These are phyloP conservation scores for Leucopsar rothschildi DNA, from an alignment of 2,113 vertebrate genomes.

Conservation along the genomic window DNA sequence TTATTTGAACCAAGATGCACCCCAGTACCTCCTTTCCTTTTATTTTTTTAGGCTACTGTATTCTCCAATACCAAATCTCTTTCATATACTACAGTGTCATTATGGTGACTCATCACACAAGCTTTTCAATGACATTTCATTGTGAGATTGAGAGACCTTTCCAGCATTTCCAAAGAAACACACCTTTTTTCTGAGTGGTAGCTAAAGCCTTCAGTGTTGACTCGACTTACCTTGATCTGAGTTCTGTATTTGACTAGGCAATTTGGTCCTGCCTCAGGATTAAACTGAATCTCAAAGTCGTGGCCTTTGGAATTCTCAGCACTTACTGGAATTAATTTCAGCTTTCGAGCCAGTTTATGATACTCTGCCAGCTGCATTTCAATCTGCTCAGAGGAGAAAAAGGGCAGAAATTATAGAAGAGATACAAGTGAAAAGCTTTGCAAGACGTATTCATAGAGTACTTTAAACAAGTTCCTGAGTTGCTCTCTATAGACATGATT, in stretches of 20 bases:
- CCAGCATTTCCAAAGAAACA: background rate
- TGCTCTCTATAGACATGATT: background rate
- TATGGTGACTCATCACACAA: background rate
- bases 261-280: conserved; percentile 75
- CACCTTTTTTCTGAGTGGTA: background rate
- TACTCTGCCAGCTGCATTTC: conserved; percentile 87
- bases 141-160: background rate
- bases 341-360: conserved; percentile 90
- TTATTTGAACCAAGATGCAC: background rate
- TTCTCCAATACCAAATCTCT: background rate
- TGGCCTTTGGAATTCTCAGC: conserved; percentile 89
- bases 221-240: conserved; percentile 81
- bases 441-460: background rate
- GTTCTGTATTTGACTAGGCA: conserved; percentile 79
- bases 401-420: background rate
- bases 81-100: background rate
- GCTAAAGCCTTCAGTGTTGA: background rate
- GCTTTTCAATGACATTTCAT: background rate
- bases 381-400: conserved; percentile 63
- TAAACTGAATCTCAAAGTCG: conserved; percentile 88
- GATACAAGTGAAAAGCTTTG: background rate
- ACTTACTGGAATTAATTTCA: conserved; percentile 88
- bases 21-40: background rate
- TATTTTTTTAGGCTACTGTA: background rate
- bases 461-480: background rate